These are phyloP conservation scores for Oscheius sp. DNA, from an alignment of 2,888 invertebrate species.

Conservation along the genomic window DNA sequence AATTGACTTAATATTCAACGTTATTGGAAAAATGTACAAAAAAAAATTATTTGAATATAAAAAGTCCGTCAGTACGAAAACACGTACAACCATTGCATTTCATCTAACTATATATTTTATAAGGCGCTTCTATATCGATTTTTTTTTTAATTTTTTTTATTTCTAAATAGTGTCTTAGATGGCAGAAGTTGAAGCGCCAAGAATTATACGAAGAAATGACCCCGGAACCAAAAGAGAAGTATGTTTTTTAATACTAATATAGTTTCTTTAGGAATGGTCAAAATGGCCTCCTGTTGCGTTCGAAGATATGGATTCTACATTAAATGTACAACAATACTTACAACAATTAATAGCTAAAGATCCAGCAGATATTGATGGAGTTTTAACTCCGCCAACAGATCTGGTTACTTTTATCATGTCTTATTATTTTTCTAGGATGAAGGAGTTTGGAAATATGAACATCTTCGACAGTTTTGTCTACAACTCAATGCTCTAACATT, in stretches of 20 bases:
- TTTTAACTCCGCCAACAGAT: slow-evolving; percentile 86
- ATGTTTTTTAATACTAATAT: background rate
- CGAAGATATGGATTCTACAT: slow-evolving; percentile 98
- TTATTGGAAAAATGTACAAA: background rate
- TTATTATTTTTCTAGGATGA: slow-evolving; percentile 53
- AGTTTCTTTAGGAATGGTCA: slow-evolving; percentile 83
- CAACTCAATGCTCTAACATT: slow-evolving; percentile 98
- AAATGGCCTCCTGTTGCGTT: slow-evolving; percentile 92
- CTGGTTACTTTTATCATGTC: slow-evolving; percentile 70
- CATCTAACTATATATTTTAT: background rate
- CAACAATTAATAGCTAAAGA: slow-evolving; percentile 94
- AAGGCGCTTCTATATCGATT: background rate
- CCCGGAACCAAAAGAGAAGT: slow-evolving; percentile 63
- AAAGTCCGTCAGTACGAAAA: background rate
- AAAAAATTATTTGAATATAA: background rate
- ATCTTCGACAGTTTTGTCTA: slow-evolving; percentile 96
- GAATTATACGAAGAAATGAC: slow-evolving; percentile 54
- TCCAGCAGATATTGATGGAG: slow-evolving; percentile 89
- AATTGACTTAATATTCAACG: background rate
- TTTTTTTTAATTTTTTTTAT: background rate
- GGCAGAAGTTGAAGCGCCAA: slow-evolving; percentile 12
- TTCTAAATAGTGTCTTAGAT: slow-evolving; percentile 5
- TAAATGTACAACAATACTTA: slow-evolving; percentile 97
- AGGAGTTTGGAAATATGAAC: slow-evolving; percentile 99
- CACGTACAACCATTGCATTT: background rate